Percentiles rank a stretch among this genome's conserved stretches.
These are phyloP conservation scores for Mylabris phalerata DNA, from an alignment of 1,140 invertebrate genomes.

Conservation along the genomic window DNA sequence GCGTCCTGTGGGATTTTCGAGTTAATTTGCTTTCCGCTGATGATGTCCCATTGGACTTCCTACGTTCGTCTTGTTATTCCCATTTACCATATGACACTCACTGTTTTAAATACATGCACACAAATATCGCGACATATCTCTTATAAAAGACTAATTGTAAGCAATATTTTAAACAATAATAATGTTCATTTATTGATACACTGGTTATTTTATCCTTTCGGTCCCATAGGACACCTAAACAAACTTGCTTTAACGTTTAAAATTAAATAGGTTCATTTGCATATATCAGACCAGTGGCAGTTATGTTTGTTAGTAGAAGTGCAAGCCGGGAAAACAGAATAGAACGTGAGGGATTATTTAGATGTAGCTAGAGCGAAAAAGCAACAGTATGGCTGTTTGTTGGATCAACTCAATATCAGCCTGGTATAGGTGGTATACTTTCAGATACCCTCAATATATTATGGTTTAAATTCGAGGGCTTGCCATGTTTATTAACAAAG, in stretches of 20 bases:
- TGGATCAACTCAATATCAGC: too few relatives aligned
- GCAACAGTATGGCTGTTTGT: too few relatives aligned
- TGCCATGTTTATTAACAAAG: too few relatives aligned
- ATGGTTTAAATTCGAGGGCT: too few relatives aligned
- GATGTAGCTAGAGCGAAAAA: too few relatives aligned
- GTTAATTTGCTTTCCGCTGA: constrained; percentile 38
- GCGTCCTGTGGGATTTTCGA: constrained; percentile 29
- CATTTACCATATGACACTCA: constrained; percentile 16
- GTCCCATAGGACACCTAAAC: constrained; percentile 4
- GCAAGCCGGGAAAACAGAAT: too few relatives aligned
- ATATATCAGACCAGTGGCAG: background rate
- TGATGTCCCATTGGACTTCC: constrained; percentile 31
- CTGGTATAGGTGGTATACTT: too few relatives aligned
- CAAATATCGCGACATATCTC: constrained; percentile 1
- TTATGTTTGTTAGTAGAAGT: too few relatives aligned
- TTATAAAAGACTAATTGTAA: too few relatives aligned
- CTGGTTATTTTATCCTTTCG: constrained; percentile 1
- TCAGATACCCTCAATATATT: too few relatives aligned
- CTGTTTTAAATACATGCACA: background rate
- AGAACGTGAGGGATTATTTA: too few relatives aligned
- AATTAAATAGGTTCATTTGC: constrained; percentile 7
- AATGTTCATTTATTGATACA: constrained; percentile 21
- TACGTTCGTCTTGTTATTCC: constrained; percentile 15
- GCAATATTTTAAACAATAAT: constrained; percentile 8
- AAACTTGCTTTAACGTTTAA: background rate